These are phyloP conservation scores for Pseudonaja textilis DNA, from an alignment of 2,113 vertebrate genomes.

Conservation along the genomic window DNA sequence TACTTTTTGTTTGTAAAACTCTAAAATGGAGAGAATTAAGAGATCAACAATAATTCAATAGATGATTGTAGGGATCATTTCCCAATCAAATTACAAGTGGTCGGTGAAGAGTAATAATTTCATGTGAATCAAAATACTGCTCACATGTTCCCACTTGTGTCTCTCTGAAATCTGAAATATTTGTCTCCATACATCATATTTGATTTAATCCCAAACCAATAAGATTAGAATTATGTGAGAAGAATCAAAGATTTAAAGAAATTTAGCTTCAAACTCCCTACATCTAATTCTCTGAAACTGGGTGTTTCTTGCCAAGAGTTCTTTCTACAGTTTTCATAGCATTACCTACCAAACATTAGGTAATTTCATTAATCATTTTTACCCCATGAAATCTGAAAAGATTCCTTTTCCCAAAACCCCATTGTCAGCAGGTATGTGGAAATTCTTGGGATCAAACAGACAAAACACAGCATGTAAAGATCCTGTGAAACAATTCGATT, in stretches of 20 bases:
- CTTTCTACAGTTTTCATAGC: background rate
- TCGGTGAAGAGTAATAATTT: background rate
- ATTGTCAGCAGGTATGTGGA: background rate
- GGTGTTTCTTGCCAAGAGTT: background rate
- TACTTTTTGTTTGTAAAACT: background rate
- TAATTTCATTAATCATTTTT: background rate
- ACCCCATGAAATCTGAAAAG: background rate
- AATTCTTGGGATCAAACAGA: background rate
- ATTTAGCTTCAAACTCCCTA: background rate
- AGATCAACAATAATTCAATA: background rate
- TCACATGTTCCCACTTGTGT: background rate
- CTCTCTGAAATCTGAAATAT: background rate
- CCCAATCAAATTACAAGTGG: background rate
- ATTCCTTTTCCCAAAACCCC: background rate
- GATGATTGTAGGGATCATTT: background rate
- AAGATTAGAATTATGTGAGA: background rate
- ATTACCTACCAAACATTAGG: background rate
- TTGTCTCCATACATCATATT: background rate
- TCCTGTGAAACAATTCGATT: background rate
- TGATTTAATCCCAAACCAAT: background rate
- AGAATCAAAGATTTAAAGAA: background rate
- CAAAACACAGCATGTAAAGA: background rate
- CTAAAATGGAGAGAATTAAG: background rate
- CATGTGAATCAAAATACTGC: background rate
- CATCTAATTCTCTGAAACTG: background rate